These are phyloP conservation scores for Ochlodes sylvanus DNA, from an alignment of 2,888 invertebrate genomes.

Conservation along the genomic window DNA sequence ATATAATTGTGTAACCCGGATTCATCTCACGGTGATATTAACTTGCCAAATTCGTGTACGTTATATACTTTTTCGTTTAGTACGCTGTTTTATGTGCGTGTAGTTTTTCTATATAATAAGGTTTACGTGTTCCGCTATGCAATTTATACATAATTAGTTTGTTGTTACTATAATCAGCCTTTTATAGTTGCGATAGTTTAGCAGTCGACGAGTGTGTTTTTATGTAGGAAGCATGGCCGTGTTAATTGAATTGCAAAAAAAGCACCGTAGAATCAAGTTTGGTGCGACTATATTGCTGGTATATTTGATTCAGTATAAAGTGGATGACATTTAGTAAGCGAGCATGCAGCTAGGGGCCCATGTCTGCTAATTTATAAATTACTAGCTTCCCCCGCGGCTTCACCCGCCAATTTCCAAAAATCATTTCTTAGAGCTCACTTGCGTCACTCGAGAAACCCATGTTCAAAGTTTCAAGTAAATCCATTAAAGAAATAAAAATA, in stretches of 20 bases:
- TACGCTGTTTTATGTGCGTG: slow-evolving; percentile 29
- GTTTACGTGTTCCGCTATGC: not conserved
- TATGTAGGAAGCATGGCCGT: slow-evolving; percentile 18
- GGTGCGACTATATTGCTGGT: slow-evolving; percentile 6
- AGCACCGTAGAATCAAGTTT: slow-evolving; percentile 13
- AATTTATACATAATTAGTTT: slow-evolving; percentile 33
- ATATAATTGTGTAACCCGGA: slow-evolving; percentile 2
- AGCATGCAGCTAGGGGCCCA: slow-evolving; percentile 28
- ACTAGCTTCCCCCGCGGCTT: no score
- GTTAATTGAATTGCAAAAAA: slow-evolving; percentile 19
- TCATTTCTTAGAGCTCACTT: no score
- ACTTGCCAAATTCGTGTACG: slow-evolving; percentile 45
- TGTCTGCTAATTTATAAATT: no score
- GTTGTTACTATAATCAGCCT: slow-evolving; percentile 21
- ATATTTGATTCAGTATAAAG: slow-evolving; percentile 17
- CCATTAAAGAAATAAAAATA: no score
- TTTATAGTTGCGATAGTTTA: slow-evolving; percentile 1
- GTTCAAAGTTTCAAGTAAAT: no score
- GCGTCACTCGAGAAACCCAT: no score
- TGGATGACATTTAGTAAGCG: slow-evolving; percentile 32
- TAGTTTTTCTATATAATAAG: slow-evolving; percentile 8
- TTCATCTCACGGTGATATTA: slow-evolving; percentile 45
- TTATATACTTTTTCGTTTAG: slow-evolving; percentile 15
- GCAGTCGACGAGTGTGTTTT: slow-evolving; percentile 13
- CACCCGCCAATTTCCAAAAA: no score